Evolutionary conservation across 1,140 invertebrate species (phyloP).

Genomic region (Venustaconcha ellipsiformis): DNA sequence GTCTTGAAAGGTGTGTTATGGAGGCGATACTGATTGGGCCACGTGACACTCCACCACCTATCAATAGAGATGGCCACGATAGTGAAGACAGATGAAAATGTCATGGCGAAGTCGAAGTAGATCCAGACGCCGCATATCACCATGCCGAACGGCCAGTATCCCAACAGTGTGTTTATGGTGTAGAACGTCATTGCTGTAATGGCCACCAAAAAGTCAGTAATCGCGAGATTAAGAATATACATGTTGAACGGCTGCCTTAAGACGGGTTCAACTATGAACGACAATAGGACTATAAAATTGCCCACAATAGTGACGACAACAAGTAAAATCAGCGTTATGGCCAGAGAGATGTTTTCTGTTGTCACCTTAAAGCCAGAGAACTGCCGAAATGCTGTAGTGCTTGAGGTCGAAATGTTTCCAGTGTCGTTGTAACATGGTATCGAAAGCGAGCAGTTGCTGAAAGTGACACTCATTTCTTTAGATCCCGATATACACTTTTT

Average conservation of each 20-base stretch:
- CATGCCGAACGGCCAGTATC: conserved; percentile 25
- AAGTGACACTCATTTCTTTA: no score
- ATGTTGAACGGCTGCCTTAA: conserved; percentile 25
- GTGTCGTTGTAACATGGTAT: no score
- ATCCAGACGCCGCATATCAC: conserved; percentile 29
- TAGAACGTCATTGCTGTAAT: conserved; percentile 31
- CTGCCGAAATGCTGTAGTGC: no score
- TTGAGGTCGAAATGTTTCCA: no score
- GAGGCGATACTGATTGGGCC: conserved; percentile 62
- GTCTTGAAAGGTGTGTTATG: conserved; percentile 61
- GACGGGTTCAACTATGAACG: conserved; percentile 12
- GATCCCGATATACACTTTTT: no score
- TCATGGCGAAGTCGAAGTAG: conserved; percentile 69
- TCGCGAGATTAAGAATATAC: conserved; percentile 25
- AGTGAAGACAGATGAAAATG: conserved; percentile 68
- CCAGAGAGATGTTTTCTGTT: conserved; percentile 8
- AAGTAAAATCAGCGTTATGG: conserved; percentile 11
- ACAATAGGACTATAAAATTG: conserved; percentile 18
- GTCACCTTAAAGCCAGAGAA: conserved; percentile 5
- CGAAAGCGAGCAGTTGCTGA: no score
- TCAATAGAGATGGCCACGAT: conserved; percentile 67
- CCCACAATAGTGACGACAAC: conserved; percentile 21
- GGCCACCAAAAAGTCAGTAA: conserved; percentile 25
- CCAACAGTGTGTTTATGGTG: conserved; percentile 21
- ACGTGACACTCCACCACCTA: conserved; percentile 66